Evolutionary conservation across 1,140 invertebrate species (phyloP).

Genomic region (Chelonus insularis): DNA sequence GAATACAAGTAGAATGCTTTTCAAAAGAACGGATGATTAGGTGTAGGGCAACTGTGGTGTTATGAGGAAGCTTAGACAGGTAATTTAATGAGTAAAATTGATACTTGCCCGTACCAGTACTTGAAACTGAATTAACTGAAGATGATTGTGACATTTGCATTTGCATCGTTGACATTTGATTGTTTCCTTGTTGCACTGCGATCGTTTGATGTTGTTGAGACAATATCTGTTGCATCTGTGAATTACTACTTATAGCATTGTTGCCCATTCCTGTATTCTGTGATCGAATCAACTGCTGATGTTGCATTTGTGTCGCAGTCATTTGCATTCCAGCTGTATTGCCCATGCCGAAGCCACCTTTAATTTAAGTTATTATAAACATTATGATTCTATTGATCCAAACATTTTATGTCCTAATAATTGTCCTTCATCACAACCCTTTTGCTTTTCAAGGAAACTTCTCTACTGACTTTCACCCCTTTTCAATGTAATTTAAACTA

Average conservation of each 20-base stretch:
- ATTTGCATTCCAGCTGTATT: slow-evolving; percentile 62
- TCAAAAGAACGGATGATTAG: too few relatives aligned
- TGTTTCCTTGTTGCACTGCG: slow-evolving; percentile 64
- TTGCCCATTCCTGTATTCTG: slow-evolving; percentile 52
- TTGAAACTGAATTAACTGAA: slow-evolving; percentile 53
- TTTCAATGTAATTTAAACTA: too few relatives aligned
- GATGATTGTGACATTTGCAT: slow-evolving; percentile 61
- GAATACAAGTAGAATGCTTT: too few relatives aligned
- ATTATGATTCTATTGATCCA: too few relatives aligned
- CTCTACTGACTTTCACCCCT: too few relatives aligned
- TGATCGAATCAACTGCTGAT: slow-evolving; percentile 58
- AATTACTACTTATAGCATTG: slow-evolving; percentile 47
- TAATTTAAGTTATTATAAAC: slow-evolving; percentile 3
- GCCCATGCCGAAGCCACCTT: slow-evolving; percentile 55
- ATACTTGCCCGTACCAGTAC: slow-evolving; percentile 47
- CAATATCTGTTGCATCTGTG: slow-evolving; percentile 62
- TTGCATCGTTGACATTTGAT: slow-evolving; percentile 58
- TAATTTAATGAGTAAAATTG: neutral
- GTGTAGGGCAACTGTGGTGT: too few relatives aligned
- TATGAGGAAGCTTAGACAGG: too few relatives aligned
- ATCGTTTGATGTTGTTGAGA: slow-evolving; percentile 64
- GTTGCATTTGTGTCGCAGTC: slow-evolving; percentile 60
- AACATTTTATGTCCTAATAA: too few relatives aligned
- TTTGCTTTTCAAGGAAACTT: too few relatives aligned
- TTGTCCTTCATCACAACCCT: too few relatives aligned